A percentile compares a stretch with the other conserved stretches of the same genome.
Evolutionary conservation across 2,888 invertebrate species (phyloP).

Genomic region (Napeogenes sylphis): DNA sequence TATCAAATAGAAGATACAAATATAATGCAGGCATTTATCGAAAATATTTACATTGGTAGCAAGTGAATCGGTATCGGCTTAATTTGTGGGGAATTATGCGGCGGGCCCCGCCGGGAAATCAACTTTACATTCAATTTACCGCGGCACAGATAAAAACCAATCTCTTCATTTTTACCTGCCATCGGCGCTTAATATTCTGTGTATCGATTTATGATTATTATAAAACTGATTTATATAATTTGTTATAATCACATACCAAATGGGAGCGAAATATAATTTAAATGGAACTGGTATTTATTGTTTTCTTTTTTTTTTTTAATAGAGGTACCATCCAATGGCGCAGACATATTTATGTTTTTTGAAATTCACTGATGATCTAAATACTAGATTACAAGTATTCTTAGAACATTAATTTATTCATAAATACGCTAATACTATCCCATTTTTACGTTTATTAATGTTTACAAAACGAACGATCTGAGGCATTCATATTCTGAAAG

Average conservation of each 20-base stretch:
- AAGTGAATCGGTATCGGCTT: slow-evolving; percentile 70
- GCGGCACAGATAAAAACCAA: slow-evolving; percentile 72
- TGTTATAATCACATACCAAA: background rate
- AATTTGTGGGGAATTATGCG: slow-evolving; percentile 71
- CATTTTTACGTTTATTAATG: no score
- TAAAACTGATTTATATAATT: slow-evolving; percentile 7
- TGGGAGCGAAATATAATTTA: background rate
- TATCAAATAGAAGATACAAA: slow-evolving; percentile 29
- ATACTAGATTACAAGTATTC: no score
- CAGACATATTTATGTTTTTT: no score
- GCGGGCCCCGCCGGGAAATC: slow-evolving; percentile 70
- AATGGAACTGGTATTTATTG: background rate
- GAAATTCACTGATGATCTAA: no score
- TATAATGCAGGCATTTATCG: slow-evolving; percentile 63
- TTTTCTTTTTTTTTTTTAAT: background rate
- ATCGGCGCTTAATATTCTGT: slow-evolving; percentile 20
- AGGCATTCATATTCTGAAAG: no score
- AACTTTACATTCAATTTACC: slow-evolving; percentile 75
- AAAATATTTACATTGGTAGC: slow-evolving; percentile 73
- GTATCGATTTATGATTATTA: slow-evolving; percentile 25
- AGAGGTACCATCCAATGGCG: no score
- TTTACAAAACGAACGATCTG: no score
- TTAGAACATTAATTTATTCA: no score
- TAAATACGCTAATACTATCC: no score
- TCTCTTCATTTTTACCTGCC: slow-evolving; percentile 53